Percentiles rank a stretch among this genome's conserved stretches.
phyloP scores from a whole-genome alignment of 1,140 invertebrate genomes.

The Ceratitis capitata region DNA sequence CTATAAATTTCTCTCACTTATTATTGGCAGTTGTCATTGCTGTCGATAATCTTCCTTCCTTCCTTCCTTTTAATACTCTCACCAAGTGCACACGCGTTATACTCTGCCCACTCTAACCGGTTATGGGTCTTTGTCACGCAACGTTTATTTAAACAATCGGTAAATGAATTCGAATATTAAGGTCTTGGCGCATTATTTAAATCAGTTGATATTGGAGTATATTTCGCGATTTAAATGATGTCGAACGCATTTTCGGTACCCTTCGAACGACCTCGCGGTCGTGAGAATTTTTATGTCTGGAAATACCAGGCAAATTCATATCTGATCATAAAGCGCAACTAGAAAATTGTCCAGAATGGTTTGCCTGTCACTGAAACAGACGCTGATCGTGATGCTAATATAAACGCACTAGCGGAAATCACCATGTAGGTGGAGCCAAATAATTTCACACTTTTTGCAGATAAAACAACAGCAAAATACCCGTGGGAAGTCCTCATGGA shows the following conservation, averaged over 20 bases:
- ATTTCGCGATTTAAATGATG: too few relatives aligned
- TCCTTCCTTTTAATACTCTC: too few relatives aligned
- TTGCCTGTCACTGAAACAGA: background rate
- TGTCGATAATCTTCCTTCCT: too few relatives aligned
- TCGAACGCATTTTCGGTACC: background rate
- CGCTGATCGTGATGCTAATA: background rate
- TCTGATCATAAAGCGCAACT: background rate
- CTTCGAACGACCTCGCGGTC: constrained; percentile 27
- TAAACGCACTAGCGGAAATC: background rate
- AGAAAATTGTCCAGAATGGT: background rate
- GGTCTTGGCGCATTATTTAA: too few relatives aligned
- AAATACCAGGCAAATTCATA: constrained; percentile 34
- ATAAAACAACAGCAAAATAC: constrained; percentile 7
- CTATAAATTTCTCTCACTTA: too few relatives aligned
- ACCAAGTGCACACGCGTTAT: too few relatives aligned
- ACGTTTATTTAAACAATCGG: too few relatives aligned
- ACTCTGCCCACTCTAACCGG: too few relatives aligned
- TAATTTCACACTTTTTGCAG: background rate
- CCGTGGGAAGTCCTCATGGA: constrained; percentile 21
- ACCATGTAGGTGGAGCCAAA: background rate
- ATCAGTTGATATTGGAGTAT: too few relatives aligned
- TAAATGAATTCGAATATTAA: too few relatives aligned
- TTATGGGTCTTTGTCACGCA: too few relatives aligned
- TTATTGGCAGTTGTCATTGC: too few relatives aligned
- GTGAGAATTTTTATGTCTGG: constrained; percentile 39